A percentile compares a stretch with the other conserved stretches of the same genome.
These are phyloP conservation scores for Emmelina monodactyla DNA, from an alignment of 2,888 invertebrate genomes.

Conservation along the genomic window DNA sequence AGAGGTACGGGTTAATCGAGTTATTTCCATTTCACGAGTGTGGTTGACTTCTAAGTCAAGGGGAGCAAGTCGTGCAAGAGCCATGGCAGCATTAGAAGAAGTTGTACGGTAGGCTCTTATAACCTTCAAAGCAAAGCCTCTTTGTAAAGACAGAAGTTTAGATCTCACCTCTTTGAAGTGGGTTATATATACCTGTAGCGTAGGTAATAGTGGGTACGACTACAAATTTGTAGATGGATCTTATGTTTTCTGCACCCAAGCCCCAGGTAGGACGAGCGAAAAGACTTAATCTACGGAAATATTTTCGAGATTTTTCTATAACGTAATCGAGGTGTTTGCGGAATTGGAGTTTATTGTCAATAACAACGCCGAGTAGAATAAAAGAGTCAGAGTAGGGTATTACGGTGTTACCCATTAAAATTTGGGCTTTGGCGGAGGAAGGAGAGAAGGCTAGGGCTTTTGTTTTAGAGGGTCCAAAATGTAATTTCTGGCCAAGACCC, in stretches of 20 bases:
- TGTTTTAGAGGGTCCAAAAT: slow-evolving; percentile 4
- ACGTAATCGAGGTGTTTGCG: background rate
- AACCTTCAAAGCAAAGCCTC: too few species aligned
- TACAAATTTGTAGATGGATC: background rate
- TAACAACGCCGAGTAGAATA: background rate
- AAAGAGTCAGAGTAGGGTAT: background rate
- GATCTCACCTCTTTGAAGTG: too few species aligned
- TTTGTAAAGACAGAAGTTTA: background rate
- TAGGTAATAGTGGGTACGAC: too few species aligned
- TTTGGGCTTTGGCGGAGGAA: background rate
- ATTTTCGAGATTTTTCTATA: background rate
- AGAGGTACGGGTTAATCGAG: background rate
- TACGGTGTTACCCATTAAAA: background rate
- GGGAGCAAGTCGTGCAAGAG: background rate
- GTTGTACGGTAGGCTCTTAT: too few species aligned
- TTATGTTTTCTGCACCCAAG: background rate
- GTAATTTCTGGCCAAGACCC: slow-evolving; percentile 7
- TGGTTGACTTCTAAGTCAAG: background rate
- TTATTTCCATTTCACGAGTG: background rate
- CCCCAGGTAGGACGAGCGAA: background rate
- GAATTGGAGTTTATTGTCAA: background rate
- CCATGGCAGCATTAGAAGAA: too few species aligned
- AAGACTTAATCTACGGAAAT: background rate
- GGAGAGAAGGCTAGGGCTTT: slow-evolving; percentile 3
- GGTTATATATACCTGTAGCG: background rate